Evolutionary conservation across 2,113 vertebrate genomes (phyloP), one percentile per base, ranked within the genome.

Genomic region (Silurus asotus): DNA sequence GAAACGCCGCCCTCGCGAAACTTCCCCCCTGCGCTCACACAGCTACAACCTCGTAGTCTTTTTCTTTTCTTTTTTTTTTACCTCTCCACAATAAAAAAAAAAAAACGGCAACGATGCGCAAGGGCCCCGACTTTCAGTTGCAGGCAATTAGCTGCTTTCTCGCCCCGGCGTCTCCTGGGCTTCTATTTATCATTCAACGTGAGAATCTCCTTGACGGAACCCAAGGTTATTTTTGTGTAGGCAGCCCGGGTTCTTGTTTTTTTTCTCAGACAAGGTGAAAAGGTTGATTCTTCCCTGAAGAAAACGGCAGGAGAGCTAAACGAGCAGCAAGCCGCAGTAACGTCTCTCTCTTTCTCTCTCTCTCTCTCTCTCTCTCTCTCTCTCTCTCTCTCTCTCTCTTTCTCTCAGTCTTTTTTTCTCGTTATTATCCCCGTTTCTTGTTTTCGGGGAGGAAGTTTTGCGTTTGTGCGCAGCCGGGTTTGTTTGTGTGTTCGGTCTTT

Each of bases 161-260:
- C 90, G 91, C 92, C 88, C 88, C 70, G 89, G 89, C 84, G 79
- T 94, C 93, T 92, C 93, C 85, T 91, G 93, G 93, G 93, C 91
- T 89, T 93, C 90, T 94, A 92, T 94, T 94, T 94, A 95, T 95
- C 93, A 94, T 94, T 94, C 93, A 93, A 93, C 94, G 94, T 94
- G 94, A 94, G 93, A 95, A 94, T 94, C 94, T 95, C 92, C 92
- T 93, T 93, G 93, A 94, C 94, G 93, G 93, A 94, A 93, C 93
- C 93, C 93, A 94, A 94, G 94, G 94, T 95, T 95, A 94, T 95
- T 95, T 93, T 91, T 89, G 92, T 86, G 89, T 91, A 88, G 93
- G 92, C 92, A 94, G 83, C 82, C 88, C 77, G 86, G 82, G 51
- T 67, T 86, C 78, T 87, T 81, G 82, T 85, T 75, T 75, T 75